A percentile compares a stretch with the other conserved stretches of the same genome.
phyloP scores from a whole-genome alignment of 2,888 invertebrate genomes.

The Acleris laterana region DNA sequence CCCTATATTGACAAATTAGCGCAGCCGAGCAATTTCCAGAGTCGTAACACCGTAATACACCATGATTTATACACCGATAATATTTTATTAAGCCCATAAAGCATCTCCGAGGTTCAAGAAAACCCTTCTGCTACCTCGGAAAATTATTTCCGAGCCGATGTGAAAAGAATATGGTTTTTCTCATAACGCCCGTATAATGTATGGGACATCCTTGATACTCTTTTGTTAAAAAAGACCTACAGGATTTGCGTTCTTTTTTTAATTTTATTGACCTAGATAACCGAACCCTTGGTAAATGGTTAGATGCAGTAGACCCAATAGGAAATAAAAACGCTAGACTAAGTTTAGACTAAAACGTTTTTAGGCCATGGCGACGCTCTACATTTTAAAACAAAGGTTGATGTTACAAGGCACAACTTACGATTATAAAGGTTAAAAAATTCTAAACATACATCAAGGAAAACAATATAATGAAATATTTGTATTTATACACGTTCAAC shows the following conservation, averaged over 20 bases:
- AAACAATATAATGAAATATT: too few relatives aligned
- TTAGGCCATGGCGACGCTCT: too few relatives aligned
- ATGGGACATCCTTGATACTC: conserved; percentile 17
- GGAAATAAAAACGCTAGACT: too few relatives aligned
- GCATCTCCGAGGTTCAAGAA: conserved; percentile 57
- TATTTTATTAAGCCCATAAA: conserved; percentile 75
- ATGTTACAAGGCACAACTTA: too few relatives aligned
- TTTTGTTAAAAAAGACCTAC: conserved; percentile 20
- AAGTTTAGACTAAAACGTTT: too few relatives aligned
- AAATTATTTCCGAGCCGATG: conserved; percentile 59
- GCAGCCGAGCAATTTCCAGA: conserved; percentile 56
- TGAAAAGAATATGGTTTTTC: conserved; percentile 57
- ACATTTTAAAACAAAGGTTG: too few relatives aligned
- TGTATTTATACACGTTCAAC: too few relatives aligned
- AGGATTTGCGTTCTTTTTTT: conserved; percentile 1
- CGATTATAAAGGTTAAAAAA: too few relatives aligned
- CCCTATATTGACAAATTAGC: conserved; percentile 58
- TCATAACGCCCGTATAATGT: conserved; percentile 42
- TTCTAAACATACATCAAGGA: too few relatives aligned
- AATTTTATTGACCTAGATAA: background rate
- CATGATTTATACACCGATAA: conserved; percentile 70
- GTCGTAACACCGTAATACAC: conserved; percentile 57
- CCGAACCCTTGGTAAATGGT: background rate
- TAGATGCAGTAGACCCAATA: too few relatives aligned
- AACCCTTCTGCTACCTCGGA: conserved; percentile 58